These are phyloP conservation scores for Macroteleia sp. DNA, from an alignment of 2,888 invertebrate genomes.

Conservation along the genomic window DNA sequence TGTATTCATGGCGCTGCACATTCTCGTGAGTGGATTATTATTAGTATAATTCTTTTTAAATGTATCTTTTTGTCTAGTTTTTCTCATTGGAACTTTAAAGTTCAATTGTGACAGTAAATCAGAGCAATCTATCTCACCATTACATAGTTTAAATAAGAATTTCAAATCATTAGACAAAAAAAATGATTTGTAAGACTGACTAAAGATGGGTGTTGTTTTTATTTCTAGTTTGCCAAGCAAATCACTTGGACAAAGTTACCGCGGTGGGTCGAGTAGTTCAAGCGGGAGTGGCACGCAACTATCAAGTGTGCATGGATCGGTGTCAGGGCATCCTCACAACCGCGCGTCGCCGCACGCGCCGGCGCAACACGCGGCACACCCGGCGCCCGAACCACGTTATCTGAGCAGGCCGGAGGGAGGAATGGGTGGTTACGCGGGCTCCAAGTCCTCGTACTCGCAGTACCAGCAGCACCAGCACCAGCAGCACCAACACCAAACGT, in stretches of 20 bases:
- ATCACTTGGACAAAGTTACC: slow-evolving; percentile 76
- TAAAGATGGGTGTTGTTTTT: too few species aligned
- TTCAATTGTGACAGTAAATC: too few species aligned
- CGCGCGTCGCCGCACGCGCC: slow-evolving; percentile 72
- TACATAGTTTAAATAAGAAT: too few species aligned
- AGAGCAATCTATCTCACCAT: too few species aligned
- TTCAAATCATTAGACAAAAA: too few species aligned
- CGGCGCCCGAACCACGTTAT: slow-evolving; percentile 79
- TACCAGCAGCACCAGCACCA: slow-evolving; percentile 79
- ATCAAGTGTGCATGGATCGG: slow-evolving; percentile 83
- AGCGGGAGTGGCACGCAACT: slow-evolving; percentile 76
- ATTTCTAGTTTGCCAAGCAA: slow-evolving; percentile 72
- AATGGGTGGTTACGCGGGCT: slow-evolving; percentile 78
- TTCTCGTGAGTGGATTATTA: too few species aligned
- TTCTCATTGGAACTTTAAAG: too few species aligned
- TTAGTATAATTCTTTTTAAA: too few species aligned
- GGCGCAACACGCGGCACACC: slow-evolving; percentile 82
- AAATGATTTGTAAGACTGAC: slow-evolving; percentile 20
- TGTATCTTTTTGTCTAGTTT: too few species aligned
- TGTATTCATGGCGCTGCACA: too few species aligned
- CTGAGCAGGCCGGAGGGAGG: slow-evolving; percentile 79
- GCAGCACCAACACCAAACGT: slow-evolving; percentile 78
- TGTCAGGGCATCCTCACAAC: slow-evolving; percentile 71
- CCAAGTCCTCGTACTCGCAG: slow-evolving; percentile 82
- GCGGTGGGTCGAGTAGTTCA: slow-evolving; percentile 63